phyloP scores from a whole-genome alignment of 1,140 invertebrate genomes.

The Pachyrhynchus sulphureomaculatus region DNA sequence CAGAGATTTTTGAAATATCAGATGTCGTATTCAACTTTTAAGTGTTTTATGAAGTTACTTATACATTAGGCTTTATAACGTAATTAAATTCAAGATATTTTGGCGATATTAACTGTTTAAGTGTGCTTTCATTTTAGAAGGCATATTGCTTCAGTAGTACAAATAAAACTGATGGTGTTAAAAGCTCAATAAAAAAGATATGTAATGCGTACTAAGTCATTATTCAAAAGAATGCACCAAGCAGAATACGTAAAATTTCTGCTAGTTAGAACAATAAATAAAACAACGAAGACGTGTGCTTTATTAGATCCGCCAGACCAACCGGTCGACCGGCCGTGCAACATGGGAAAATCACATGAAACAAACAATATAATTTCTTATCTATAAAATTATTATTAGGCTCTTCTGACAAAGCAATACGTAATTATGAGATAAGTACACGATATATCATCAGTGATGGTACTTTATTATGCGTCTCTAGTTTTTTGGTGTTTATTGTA shows the following conservation, averaged over 20 bases:
- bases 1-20: too few species aligned
- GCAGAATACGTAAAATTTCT: conserved; percentile 2
- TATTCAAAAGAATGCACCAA: neutral
- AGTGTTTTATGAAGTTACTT: too few species aligned
- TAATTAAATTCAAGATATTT: too few species aligned
- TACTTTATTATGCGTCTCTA: neutral
- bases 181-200: too few species aligned
- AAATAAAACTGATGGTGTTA: too few species aligned
- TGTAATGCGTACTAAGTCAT: neutral
- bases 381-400: conserved; percentile 7
- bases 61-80: too few species aligned
- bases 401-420: conserved; percentile 5
- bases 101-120: too few species aligned
- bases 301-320: conserved; percentile 12
- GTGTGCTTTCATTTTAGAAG: too few species aligned
- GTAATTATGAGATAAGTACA: conserved; percentile 11
- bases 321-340: too few species aligned
- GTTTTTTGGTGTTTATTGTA: neutral
- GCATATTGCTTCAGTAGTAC: too few species aligned
- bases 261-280: neutral
- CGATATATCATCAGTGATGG: conserved; percentile 7
- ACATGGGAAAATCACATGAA: conserved; percentile 13
- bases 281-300: conserved; percentile 8
- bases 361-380: conserved; percentile 14
- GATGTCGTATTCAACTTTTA: too few species aligned